Evolutionary conservation across 1,140 invertebrate species (phyloP), one percentile per base, ranked within the genome.

Genomic region (Drosophila lacertosa): DNA sequence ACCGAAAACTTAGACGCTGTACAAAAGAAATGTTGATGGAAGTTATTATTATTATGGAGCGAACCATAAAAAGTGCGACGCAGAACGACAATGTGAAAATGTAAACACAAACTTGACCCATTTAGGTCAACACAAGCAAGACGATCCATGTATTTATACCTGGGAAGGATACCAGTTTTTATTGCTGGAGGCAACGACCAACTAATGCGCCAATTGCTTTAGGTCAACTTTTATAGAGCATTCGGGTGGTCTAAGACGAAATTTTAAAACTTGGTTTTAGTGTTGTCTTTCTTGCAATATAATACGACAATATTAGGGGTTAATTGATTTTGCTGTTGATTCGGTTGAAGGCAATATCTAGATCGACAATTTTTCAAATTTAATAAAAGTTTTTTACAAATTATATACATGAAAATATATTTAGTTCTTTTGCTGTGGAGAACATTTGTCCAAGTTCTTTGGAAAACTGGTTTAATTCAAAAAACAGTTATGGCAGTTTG

Each of bases 51-150:
- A 72, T 77, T 65, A 65, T 72, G 50, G 53, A 44, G 33, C 54
- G 40, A 50, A 51, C 45, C 57, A 77, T 84, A 72, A 66, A 79
- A 64, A 63, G 59, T 63, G 42, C 65, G 68, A 42, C 62, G 68
- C 59, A 42, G 29, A 59, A 50, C 33, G 53, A 62, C 59, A 63
- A 44, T 69, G 57, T 69, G 48, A 37, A 72, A 76, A 81, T 84
- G 64, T 73, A 76, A 80, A 80, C 76, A 83, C 48, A 77, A 86
- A 70, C 77, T 84, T 84, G 81, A 86, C 81, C 81, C 62, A 84
- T 86, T 84, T 80, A 47, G 33, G 53, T 13, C 24, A 40, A 55
- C 16, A 35, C 59, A 62, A 47, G 44, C 62, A 53, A 22, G 13
- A 45, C 37, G 32, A 22, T 39, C 39, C 53, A 47, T 33, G 20